Evolutionary conservation across 2,113 vertebrate species (phyloP).

Genomic region (Glaucidium brasilianum): DNA sequence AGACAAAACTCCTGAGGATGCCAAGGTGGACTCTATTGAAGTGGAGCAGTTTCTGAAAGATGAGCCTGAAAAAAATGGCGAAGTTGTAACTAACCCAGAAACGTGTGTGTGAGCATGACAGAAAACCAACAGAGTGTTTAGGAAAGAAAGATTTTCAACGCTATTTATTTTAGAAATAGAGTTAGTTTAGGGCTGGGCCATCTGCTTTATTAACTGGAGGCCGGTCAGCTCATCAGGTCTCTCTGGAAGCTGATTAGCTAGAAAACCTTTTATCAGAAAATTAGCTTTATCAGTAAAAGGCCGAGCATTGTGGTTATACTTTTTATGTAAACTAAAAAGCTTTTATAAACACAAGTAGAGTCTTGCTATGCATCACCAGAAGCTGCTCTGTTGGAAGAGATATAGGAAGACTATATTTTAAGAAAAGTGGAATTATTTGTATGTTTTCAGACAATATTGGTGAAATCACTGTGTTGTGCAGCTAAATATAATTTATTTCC

Average conservation of each 20-base stretch:
- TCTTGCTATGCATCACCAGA: constrained; percentile 57
- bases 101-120: constrained; percentile 74
- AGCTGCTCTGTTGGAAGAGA: constrained; percentile 43
- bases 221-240: constrained; percentile 26
- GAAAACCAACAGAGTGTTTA: not conserved
- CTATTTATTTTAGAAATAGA: constrained; percentile 76
- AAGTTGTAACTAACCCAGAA: constrained; percentile 74
- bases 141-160: constrained; percentile 29
- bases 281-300: constrained; percentile 54
- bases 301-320: constrained; percentile 25
- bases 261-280: not conserved
- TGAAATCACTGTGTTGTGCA: not conserved
- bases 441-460: constrained; percentile 4
- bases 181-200: constrained; percentile 62
- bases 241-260: constrained; percentile 40
- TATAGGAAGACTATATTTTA: not conserved
- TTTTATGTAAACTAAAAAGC: constrained; percentile 12
- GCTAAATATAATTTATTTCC: constrained; percentile 28
- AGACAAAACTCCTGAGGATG: constrained; percentile 47
- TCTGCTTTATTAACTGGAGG: constrained; percentile 34
- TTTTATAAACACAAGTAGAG: constrained; percentile 52
- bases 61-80: constrained; percentile 72
- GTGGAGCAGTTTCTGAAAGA: constrained; percentile 78
- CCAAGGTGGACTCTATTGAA: constrained; percentile 67
- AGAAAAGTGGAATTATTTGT: not conserved